Base-by-base conservation (phyloP, 2,888 invertebrate species). In the Lochmaea capreae region DNA sequence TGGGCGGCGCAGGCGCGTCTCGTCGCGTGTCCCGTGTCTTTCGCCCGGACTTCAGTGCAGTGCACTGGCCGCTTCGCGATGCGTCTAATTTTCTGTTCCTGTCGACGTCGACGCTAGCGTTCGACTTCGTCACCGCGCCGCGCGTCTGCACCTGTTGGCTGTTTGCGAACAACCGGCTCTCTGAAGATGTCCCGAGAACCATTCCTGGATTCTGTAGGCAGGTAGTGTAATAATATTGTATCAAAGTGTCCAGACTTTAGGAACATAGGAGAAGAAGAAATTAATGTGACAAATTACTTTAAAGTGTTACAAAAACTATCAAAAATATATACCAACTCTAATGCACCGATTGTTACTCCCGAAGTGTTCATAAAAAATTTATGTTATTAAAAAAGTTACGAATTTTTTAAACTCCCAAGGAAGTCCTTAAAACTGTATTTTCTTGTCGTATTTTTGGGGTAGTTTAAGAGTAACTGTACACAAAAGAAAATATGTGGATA, bases 1-100 rank as follows among this genome's bases (percentile, higher is more conserved):
- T 85, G 85, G 80, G 79, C 81, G 84, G 81, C 82, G 84, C 83
- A 80, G 82, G 84, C 85, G 85, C 84, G 79, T 79, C 76, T 61
- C 76, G 62, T 62, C 70, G 72, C 74, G 74, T 75, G 79, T 78
- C 78, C 59, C 59, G 75, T 75, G 78, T 71, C 78, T 72, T 73
- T 72, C 61, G 74, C 72, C 80, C 78, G 81, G 79, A 80, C 81
- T 80, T 79, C 81, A 81, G 81, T 79, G 79, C 81, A 82, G 80
- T 81, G 79, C 81, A 79, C 81, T 74, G 78, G 74, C 74, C 81
- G 82, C 82, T 78, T 77, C 80, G 80, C 78, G 81, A 79, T 80
- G 81, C 77, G 79, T 76, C 79, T 75, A 65, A 63, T 74, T 76
- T 76, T 79, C 74, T 76, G 73, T 67, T 71, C 72, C 26, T 68